Percentiles rank a stretch among this genome's conserved stretches.
phyloP scores from a whole-genome alignment of 2,888 invertebrate species.

The Pemphredon lugubris region DNA sequence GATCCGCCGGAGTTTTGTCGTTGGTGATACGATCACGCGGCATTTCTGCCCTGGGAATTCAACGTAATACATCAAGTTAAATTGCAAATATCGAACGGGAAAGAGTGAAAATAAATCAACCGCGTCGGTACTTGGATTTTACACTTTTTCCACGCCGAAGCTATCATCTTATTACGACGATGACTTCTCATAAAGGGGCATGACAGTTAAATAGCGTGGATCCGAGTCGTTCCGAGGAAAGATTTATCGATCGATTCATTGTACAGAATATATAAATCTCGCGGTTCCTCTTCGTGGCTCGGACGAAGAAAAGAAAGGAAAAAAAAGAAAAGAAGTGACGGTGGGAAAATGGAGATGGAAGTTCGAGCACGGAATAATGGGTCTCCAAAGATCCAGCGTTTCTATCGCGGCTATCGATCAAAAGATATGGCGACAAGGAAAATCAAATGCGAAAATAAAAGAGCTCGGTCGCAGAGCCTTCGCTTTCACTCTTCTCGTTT shows the following conservation, averaged over 20 bases:
- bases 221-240: background rate
- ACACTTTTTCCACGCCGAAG: conserved; percentile 2
- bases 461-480: too few species aligned
- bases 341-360: background rate
- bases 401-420: too few species aligned
- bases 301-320: background rate
- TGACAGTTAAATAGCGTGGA: background rate
- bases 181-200: conserved; percentile 3
- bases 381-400: background rate
- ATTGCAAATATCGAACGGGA: conserved; percentile 51
- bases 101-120: conserved; percentile 51
- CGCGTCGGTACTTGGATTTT: conserved; percentile 10
- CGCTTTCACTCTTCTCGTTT: too few species aligned
- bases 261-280: background rate
- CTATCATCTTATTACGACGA: conserved; percentile 3
- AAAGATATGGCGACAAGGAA: too few species aligned
- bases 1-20: conserved; percentile 30
- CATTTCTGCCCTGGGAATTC: conserved; percentile 38
- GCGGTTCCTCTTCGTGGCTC: background rate
- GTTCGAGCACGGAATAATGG: background rate
- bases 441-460: too few species aligned
- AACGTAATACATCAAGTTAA: conserved; percentile 55
- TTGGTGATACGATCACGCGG: conserved; percentile 38
- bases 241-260: background rate
- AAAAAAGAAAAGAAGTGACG: background rate